Evolutionary conservation across 2,113 vertebrate genomes (phyloP), one percentile per base, ranked within the genome.

Genomic region (Marmota monax): DNA sequence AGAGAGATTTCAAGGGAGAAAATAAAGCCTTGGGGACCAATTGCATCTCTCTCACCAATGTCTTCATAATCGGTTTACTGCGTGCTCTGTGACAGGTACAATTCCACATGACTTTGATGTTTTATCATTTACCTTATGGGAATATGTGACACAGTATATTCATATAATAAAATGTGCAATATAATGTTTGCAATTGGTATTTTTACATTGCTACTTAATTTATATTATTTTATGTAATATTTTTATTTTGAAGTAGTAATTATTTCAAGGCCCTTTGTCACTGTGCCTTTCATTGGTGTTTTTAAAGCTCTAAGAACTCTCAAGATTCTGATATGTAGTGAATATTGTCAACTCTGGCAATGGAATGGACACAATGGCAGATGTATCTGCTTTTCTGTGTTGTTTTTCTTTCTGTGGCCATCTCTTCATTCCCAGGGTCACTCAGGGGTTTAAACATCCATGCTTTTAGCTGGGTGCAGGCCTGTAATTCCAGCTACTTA

Each of bases 121-220:
- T 61, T 83, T 42, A 69, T 39, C 88, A 7, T 42, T 88, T 79
- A 48, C 23, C 63, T 72, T 85, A 39, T 69, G 63, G 73, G 37
- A 83, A 77, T 79, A 39, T 92, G 29, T 92, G 74, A 61, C 14
- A 85, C 12, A 34, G 18, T 87, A 74, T 27, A 29, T 51, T 78
- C 94, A 84, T 73, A 61, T 65, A 94, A 73, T 65, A 84, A 78
- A 34, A 63, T 84, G 48, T 48, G n/a, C 45, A 83, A 37, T 84
- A 72, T 27, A 80, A 79, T 84, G 22, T 2, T 82, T 93, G 29
- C 58, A 77, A 77, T 77, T 91, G 51, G 25, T 88, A 79, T 61
- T 84, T 85, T 94, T 67, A 82, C 32, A 74, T 8, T 95, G 61
- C 73, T 20, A 92, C 39, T 34, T 78, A 78, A 73, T 69, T 90